A percentile compares a stretch with the other conserved stretches of the same genome.
phyloP scores from a whole-genome alignment of 2,888 invertebrate genomes.

The Conomelus anceps region DNA sequence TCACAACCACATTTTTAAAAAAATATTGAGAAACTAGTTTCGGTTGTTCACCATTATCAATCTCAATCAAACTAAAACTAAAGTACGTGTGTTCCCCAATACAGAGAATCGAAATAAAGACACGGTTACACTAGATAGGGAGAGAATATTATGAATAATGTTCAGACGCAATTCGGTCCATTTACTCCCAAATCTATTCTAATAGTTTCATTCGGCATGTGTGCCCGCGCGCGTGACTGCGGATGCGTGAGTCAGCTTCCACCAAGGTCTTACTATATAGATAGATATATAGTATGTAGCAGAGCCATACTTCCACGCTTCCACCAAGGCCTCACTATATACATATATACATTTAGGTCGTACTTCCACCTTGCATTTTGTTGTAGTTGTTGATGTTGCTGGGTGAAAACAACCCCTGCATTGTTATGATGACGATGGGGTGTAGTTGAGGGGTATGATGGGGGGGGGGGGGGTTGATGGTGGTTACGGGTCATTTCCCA shows the following conservation, averaged over 20 bases:
- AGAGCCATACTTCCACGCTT: no score
- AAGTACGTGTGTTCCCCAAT: no score
- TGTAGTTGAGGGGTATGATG: background rate
- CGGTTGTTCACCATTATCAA: no score
- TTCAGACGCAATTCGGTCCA: slow-evolving; percentile 13
- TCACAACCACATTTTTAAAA: no score
- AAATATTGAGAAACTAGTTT: no score
- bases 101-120: no score
- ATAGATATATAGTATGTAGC: no score
- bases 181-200: slow-evolving; percentile 25
- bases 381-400: background rate
- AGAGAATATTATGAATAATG: background rate
- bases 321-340: no score
- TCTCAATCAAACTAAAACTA: no score
- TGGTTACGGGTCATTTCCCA: background rate
- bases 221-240: background rate
- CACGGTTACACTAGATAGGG: background rate
- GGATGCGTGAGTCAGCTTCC: background rate
- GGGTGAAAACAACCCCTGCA: background rate
- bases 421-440: background rate
- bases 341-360: no score
- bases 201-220: slow-evolving; percentile 24
- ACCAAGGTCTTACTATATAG: no score
- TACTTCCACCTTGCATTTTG: background rate
- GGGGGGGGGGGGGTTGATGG: background rate